Conservation (phyloP, 2,888 invertebrate species). For the Stegophylla sp. region DNA sequence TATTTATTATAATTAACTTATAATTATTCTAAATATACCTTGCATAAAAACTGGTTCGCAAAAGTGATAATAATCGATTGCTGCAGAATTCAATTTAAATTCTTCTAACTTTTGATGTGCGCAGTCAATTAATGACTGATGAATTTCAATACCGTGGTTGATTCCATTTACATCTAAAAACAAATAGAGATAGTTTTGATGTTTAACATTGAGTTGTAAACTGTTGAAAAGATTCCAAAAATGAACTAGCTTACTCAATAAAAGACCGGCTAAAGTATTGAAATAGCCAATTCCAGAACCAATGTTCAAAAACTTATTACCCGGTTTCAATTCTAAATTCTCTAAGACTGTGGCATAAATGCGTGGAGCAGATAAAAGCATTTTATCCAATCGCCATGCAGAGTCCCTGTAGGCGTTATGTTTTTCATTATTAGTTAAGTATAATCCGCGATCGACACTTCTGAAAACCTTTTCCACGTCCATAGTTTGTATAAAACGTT, state of each 20-base stretch:
- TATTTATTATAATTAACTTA: slow-evolving; percentile 5
- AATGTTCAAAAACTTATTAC: slow-evolving; percentile 84
- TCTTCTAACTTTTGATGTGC: slow-evolving; percentile 75
- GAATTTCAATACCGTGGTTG: slow-evolving; percentile 86
- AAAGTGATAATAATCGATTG: slow-evolving; percentile 83
- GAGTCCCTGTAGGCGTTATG: slow-evolving; percentile 78
- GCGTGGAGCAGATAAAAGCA: slow-evolving; percentile 88
- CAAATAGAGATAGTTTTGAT: no score
- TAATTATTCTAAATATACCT: slow-evolving; percentile 67
- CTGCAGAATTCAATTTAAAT: slow-evolving; percentile 74
- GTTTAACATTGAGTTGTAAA: no score
- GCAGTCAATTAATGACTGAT: slow-evolving; percentile 77
- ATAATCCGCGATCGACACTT: slow-evolving; percentile 82
- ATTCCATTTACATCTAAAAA: slow-evolving; percentile 71
- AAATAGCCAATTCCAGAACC: slow-evolving; percentile 94
- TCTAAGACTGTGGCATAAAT: slow-evolving; percentile 90
- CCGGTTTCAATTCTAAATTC: slow-evolving; percentile 75
- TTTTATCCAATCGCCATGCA: slow-evolving; percentile 82
- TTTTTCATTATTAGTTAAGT: slow-evolving; percentile 73
- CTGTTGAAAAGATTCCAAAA: no score
- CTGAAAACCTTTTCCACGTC: slow-evolving; percentile 80
- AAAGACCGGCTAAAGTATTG: slow-evolving; percentile 83
- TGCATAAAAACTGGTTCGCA: slow-evolving; percentile 79
- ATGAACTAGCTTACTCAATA: slow-evolving; percentile 74
- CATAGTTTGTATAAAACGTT: slow-evolving; percentile 75